Evolutionary conservation across 2,113 vertebrate species (phyloP).

Genomic region (Meriones unguiculatus): DNA sequence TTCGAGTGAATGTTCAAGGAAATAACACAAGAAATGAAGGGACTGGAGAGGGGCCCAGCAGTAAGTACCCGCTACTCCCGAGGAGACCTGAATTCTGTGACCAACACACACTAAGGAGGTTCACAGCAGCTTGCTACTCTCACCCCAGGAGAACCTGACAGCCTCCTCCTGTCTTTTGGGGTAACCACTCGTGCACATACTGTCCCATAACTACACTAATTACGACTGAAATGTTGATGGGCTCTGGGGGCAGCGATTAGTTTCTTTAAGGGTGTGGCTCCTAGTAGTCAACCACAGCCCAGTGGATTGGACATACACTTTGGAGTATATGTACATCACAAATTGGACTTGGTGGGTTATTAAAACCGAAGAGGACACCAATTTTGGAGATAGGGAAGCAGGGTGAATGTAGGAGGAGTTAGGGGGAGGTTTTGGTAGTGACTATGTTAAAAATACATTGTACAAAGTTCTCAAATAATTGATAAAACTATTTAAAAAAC

Average conservation of each 20-base stretch:
- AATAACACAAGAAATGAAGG: not conserved
- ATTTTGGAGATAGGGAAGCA: not conserved
- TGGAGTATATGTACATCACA: not conserved
- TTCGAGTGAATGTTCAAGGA: not conserved
- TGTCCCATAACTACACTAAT: not conserved
- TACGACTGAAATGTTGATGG: not conserved
- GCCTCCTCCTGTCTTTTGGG: not conserved
- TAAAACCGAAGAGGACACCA: not conserved
- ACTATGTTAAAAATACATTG: too few relatives aligned
- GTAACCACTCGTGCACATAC: too few relatives aligned
- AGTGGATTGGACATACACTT: too few relatives aligned
- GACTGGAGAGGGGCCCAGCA: too few relatives aligned
- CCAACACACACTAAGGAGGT: not conserved
- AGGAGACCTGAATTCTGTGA: not conserved
- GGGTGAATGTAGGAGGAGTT: not conserved
- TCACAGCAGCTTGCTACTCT: not conserved
- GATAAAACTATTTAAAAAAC: not conserved
- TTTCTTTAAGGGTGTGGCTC: too few relatives aligned
- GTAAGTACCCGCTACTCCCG: not conserved
- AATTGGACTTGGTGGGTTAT: not conserved
- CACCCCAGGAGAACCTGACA: not conserved
- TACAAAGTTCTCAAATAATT: not conserved
- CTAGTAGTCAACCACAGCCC: not conserved
- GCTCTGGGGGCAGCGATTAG: not conserved
- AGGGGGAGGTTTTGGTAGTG: not conserved